Evolutionary conservation across 2,797 vertebrate species (phyloP), one percentile per base, ranked within the genome.

Genomic region (Poliocrania exsul): DNA sequence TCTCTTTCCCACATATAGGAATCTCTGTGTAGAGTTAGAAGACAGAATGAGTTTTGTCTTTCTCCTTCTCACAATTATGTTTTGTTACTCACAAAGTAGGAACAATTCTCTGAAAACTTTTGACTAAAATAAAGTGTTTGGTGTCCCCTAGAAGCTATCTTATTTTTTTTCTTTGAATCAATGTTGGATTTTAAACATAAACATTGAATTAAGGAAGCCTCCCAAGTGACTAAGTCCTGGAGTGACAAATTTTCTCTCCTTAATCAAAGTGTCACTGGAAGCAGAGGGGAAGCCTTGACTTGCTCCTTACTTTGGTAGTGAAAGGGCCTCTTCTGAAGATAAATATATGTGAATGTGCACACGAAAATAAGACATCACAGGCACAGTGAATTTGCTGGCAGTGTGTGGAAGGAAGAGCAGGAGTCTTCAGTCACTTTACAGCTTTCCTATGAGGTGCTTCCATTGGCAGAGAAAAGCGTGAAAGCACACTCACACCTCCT

Each of bases 381-480:
- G 23, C 71, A 75, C 37, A 86, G 35, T 5, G 47, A 77, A 56
- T 92, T 88, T 80, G 28, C 79, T 81, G 84, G 75, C 82, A 95
- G 82, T 33, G 35, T 31, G 24, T 53, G 60, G 46, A 79, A 71
- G 49, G 44, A 53, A 88, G 51, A 78, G 44, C 54, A 81, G 85
- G 71, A 89, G 57, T 73, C 86, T 60, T 93, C 80, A 91, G 69
- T 78, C 82, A 80, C 86, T 78, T 97, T 54, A 12, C 90, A 83
- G 91, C 83, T 93, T 91, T 91, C 62, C 58, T 79, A 8, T 86
- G 71, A 64, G 91, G 92, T 87, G 75, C 82, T 80, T 92, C 82
- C 81, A n/a, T 17, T 95, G 82, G 91, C 91, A 78, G 85, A 37
- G 87, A 71, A 54, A 38, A 50, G 90, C 3, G 83, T 66, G 85